phyloP scores from a whole-genome alignment of 2,113 vertebrate species.

The Podilymbus podiceps region DNA sequence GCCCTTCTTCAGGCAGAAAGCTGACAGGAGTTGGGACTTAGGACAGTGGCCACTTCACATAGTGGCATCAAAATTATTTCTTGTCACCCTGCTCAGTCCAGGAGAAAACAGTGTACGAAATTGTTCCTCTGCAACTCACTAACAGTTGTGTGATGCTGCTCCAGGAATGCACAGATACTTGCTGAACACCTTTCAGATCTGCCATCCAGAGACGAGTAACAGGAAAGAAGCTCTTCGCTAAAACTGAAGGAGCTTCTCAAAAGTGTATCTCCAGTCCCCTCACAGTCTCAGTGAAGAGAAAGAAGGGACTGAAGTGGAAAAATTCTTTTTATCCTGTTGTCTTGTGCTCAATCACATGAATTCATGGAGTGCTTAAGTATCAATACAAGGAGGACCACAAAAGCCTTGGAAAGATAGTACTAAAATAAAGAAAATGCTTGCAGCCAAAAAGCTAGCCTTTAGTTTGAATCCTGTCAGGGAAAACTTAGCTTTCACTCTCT shows the following conservation, averaged over 20 bases:
- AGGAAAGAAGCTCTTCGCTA: not conserved
- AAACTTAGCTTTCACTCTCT: not conserved
- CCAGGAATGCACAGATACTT: not conserved
- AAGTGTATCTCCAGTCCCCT: not conserved
- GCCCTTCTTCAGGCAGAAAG: not conserved
- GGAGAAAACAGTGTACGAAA: not conserved
- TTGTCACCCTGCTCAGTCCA: not conserved
- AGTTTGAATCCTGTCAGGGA: not conserved
- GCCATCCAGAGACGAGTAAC: not conserved
- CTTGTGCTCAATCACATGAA: not conserved
- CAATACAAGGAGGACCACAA: not conserved
- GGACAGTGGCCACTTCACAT: not conserved
- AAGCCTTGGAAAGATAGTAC: not conserved
- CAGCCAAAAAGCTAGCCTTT: not conserved
- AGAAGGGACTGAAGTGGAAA: not conserved
- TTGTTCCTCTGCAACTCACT: not conserved
- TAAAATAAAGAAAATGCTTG: not conserved
- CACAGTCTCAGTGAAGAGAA: not conserved
- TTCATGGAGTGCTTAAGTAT: not conserved
- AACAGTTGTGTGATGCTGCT: not conserved
- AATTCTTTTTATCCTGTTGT: not conserved
- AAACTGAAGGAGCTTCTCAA: not conserved
- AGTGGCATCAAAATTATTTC: not conserved
- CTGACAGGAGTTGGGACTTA: not conserved
- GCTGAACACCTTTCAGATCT: not conserved